phyloP scores from a whole-genome alignment of 2,888 invertebrate species.

The Leucophora obtusa region DNA sequence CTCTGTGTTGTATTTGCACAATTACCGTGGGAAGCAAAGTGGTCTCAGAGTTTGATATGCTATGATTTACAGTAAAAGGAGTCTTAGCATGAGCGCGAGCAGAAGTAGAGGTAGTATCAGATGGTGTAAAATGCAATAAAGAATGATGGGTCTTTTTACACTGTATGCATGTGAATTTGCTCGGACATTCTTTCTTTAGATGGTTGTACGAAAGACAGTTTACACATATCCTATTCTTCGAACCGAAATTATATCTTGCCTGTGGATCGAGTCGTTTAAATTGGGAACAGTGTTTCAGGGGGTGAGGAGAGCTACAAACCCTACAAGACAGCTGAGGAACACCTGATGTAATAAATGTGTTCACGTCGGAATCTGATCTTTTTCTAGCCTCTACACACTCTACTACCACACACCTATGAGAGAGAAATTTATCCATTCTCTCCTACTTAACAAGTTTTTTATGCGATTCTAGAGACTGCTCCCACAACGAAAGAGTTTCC shows the following conservation, averaged over 20 bases:
- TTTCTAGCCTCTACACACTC: background rate
- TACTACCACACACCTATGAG: no score
- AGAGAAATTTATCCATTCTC: slow-evolving; percentile 34
- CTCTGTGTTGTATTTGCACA: no score
- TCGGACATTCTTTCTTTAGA: background rate
- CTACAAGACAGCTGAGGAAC: background rate
- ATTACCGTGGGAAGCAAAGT: no score
- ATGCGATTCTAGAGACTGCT: slow-evolving; percentile 25
- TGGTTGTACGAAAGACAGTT: no score
- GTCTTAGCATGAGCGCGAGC: background rate
- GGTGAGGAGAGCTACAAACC: background rate
- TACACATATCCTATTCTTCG: slow-evolving; percentile 4
- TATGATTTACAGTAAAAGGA: no score
- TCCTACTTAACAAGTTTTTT: slow-evolving; percentile 18
- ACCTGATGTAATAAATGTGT: background rate
- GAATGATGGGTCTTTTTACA: no score
- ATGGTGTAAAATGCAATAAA: no score
- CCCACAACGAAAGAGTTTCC: slow-evolving; percentile 23
- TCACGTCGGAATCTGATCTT: background rate
- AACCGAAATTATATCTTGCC: slow-evolving; percentile 11
- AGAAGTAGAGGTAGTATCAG: no score
- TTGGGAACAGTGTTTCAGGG: background rate
- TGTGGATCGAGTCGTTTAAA: background rate
- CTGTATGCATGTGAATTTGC: no score
- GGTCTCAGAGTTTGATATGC: no score